phyloP scores from a whole-genome alignment of 2,888 invertebrate species.

The Netelia fuscicornis region DNA sequence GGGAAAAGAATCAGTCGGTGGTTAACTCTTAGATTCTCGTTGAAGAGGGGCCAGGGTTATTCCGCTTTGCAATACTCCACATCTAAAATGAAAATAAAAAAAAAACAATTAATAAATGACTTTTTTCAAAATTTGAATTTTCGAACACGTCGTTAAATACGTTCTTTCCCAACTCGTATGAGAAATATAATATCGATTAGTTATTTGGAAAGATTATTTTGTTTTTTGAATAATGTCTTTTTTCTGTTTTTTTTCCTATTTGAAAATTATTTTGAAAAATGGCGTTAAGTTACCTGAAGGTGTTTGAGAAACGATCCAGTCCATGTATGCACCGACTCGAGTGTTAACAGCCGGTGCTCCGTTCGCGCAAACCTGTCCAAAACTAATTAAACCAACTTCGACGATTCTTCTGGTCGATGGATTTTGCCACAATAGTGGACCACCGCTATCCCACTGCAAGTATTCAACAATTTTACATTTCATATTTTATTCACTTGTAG shows the following conservation, averaged over 20 bases:
- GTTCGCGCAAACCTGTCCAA: conserved; percentile 86
- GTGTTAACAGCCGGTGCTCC: conserved; percentile 86
- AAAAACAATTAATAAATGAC: conserved; percentile 14
- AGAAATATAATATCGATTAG: not conserved
- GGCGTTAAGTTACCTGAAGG: not conserved
- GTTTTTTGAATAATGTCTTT: not conserved
- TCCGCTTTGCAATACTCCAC: conserved; percentile 71
- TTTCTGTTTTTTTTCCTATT: not conserved
- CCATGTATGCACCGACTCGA: conserved; percentile 85
- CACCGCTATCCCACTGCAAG: conserved; percentile 85
- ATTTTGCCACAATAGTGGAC: conserved; percentile 87
- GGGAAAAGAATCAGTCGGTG: conserved; percentile 8
- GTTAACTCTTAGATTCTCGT: conserved; percentile 7
- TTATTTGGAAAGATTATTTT: not conserved
- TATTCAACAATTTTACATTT: conserved; percentile 75
- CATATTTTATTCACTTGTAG: conserved; percentile 10
- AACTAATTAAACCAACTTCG: conserved; percentile 86
- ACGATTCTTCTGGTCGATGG: conserved; percentile 75
- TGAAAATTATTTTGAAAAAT: not conserved
- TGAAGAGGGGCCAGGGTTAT: conserved; percentile 40
- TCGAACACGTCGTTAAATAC: not conserved
- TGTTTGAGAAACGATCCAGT: not conserved
- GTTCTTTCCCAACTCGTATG: not conserved
- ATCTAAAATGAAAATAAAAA: conserved; percentile 62
- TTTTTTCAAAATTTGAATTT: not conserved